These are phyloP conservation scores for Halcyon leucocephala DNA, from an alignment of 2,797 vertebrate species.

Conservation along the genomic window DNA sequence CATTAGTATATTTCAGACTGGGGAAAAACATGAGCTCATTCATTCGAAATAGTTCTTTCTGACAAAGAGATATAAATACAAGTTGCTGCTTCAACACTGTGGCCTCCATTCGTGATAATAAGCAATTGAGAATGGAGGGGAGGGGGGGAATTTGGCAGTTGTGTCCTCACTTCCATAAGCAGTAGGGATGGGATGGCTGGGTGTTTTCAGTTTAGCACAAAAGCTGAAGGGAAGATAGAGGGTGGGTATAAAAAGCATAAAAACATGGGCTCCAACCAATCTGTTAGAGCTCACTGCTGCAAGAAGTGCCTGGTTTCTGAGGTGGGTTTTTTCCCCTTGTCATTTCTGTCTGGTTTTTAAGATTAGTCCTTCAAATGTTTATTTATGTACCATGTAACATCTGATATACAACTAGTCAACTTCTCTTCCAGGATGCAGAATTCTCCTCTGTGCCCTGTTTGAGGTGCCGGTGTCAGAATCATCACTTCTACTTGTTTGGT, in stretches of 20 bases:
- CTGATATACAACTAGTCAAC: accelerated
- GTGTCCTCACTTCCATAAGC: background rate
- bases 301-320: background rate
- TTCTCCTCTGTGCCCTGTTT: background rate
- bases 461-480: accelerated
- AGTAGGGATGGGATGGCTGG: background rate
- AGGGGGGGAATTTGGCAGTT: constrained; percentile 19
- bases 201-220: background rate
- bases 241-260: background rate
- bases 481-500: accelerated
- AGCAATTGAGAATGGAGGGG: background rate
- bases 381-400: accelerated
- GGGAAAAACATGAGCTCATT: background rate
- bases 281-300: background rate
- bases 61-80: background rate
- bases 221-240: background rate
- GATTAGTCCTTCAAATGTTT: background rate
- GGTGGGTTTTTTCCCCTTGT: background rate
- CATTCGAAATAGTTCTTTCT: background rate
- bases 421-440: background rate
- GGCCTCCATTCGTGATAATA: background rate
- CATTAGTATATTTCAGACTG: accelerated
- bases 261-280: background rate
- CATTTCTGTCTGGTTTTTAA: background rate
- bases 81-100: background rate